phyloP scores from a whole-genome alignment of 2,113 vertebrate species.

The Marmota monax region DNA sequence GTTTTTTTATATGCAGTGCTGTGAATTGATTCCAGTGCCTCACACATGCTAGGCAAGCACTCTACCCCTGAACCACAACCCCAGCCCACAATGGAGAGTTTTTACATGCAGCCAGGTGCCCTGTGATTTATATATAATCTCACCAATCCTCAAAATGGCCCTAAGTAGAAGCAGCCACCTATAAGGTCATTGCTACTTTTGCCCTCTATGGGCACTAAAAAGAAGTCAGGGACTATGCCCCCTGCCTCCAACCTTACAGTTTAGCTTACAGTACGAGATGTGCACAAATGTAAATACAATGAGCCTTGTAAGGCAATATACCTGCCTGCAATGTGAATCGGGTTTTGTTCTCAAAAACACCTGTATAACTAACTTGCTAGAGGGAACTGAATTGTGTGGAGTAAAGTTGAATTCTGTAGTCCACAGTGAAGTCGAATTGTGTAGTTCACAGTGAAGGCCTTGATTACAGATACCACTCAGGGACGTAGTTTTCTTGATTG shows the following conservation, averaged over 20 bases:
- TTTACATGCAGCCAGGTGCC: background rate
- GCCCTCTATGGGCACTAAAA: background rate
- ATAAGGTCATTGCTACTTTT: no score
- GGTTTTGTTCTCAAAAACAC: background rate
- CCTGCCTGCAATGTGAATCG: background rate
- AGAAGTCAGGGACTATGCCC: background rate
- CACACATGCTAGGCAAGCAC: no score
- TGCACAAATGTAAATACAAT: background rate
- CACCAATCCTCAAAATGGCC: background rate
- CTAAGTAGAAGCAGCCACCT: background rate
- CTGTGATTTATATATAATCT: background rate
- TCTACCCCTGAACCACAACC: no score
- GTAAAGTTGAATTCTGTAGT: background rate
- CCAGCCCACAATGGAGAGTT: no score
- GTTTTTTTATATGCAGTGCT: no score
- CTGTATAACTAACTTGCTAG: background rate
- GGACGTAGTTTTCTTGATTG: background rate
- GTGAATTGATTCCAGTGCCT: no score
- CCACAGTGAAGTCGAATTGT: background rate
- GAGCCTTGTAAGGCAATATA: no score
- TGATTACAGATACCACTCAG: background rate
- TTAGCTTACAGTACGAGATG: background rate
- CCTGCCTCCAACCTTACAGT: background rate
- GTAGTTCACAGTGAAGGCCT: background rate
- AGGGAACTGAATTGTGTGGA: background rate